These are phyloP conservation scores for Leptinotarsa defecta DNA, from an alignment of 1,140 invertebrate genomes.

Conservation along the genomic window DNA sequence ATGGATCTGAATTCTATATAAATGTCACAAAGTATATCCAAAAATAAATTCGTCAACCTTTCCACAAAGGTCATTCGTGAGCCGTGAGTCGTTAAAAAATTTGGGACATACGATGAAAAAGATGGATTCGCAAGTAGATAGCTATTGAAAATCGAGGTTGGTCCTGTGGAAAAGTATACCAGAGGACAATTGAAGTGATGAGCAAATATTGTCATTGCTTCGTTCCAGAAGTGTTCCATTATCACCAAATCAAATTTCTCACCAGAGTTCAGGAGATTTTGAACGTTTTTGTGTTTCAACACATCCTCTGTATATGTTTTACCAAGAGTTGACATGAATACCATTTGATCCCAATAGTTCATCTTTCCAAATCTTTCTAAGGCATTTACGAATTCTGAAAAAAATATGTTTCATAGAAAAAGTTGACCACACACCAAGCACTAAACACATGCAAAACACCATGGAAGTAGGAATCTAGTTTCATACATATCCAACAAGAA, in stretches of 20 bases:
- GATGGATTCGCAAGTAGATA: conserved; percentile 28
- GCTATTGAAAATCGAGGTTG: conserved; percentile 13
- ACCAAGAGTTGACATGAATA: background rate
- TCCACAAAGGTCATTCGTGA: conserved; percentile 22
- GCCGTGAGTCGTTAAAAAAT: conserved; percentile 18
- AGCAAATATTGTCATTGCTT: conserved; percentile 56
- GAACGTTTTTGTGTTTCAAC: conserved; percentile 32
- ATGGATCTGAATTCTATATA: conserved; percentile 7
- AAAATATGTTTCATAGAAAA: too few species aligned
- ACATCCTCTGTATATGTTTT: conserved; percentile 12
- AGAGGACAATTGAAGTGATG: conserved; percentile 46
- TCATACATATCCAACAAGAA: too few species aligned
- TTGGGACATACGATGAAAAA: conserved; percentile 26
- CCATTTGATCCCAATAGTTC: background rate
- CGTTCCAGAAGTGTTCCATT: conserved; percentile 57
- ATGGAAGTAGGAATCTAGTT: too few species aligned
- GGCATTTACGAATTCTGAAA: too few species aligned
- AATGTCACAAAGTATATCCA: background rate
- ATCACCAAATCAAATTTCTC: conserved; percentile 60
- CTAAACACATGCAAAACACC: too few species aligned
- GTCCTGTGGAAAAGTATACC: conserved; percentile 1
- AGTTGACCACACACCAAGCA: too few species aligned
- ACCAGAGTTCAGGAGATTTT: conserved; percentile 39
- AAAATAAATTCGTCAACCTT: conserved; percentile 11
- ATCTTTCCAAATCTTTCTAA: too few species aligned